Evolutionary conservation across 2,888 invertebrate species (phyloP), one percentile per base, ranked within the genome.

Genomic region (Euzophera pinguis): DNA sequence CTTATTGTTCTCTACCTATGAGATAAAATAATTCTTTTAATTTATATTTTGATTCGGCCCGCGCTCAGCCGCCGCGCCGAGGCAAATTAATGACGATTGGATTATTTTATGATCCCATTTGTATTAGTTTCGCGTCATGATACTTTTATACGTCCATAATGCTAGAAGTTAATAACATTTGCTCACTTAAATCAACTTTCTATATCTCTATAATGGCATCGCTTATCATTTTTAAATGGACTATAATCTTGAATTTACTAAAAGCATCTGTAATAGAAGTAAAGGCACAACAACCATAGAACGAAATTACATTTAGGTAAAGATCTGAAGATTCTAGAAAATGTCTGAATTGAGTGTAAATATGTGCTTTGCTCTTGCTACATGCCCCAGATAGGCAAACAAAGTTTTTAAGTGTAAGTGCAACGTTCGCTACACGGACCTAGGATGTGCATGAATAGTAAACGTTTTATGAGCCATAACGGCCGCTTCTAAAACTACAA

Each of bases 391-490:
- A 51, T 53, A 53, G 53, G 57, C 54, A 41, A 52, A 59, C 59
- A 60, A 63, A 63, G 55, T 59, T 60, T 62, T 58, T 55, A 57
- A 61, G 55, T 59, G 57, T 56, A 51, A 45, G 55, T 60, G 53
- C 54, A 53, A 54, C 53, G 53, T 56, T 56, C 48, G 29, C 37
- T 55, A 57, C 53, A 48, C 53, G 49, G 53, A 56, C 58, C 60
- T 59, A 62, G 34, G 51, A 59, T 64, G 61, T 71, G 64, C 64
- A 63, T 62, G 65, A 63, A 63, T 70, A 70, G 65, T 70, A 67
- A 75, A 76, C 71, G 73, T 73, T 80, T 79, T 79, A 80, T 70
- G 74, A 73, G 62, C 64, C 69, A 59, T 58, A 66, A 65, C 64
- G 54, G 49, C 55, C 60, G 62, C 65, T 60, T 66, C 58, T 78